A percentile compares a stretch with the other conserved stretches of the same genome.
Conservation (phyloP, 2,888 invertebrate species). For the Allygus modestus region DNA sequence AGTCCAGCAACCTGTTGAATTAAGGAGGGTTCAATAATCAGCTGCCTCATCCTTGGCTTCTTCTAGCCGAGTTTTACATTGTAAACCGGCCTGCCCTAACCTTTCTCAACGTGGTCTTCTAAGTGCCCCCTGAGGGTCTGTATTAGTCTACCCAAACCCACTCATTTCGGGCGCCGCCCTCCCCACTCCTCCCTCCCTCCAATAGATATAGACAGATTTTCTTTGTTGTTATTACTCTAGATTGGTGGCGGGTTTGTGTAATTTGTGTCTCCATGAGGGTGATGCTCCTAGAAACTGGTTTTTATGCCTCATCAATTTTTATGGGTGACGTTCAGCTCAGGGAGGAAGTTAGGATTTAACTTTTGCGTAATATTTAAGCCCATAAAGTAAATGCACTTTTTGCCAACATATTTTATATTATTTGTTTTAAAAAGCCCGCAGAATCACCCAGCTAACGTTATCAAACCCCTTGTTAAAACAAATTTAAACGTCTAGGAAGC, state of each 20-base stretch:
- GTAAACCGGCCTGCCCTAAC: not conserved
- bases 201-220: not conserved
- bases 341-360: not conserved
- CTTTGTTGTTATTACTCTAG: not conserved
- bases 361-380: not conserved
- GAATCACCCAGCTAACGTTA: no score
- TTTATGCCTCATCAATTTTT: not conserved
- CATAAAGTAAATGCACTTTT: no score
- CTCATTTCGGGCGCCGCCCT: not conserved
- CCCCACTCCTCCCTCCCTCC: not conserved
- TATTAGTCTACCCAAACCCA: not conserved
- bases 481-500: no score
- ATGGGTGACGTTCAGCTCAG: not conserved
- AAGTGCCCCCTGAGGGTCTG: not conserved
- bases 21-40: no score
- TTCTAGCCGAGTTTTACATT: not conserved
- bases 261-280: not conserved
- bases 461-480: no score
- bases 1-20: no score
- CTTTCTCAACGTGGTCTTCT: not conserved
- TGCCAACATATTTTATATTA: no score
- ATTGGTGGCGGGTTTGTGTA: constrained; percentile 7
- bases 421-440: no score
- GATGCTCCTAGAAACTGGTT: not conserved
- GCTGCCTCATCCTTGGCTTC: no score